Percentiles rank a stretch among this genome's conserved stretches.
phyloP scores from a whole-genome alignment of 2,113 vertebrate species.

The Rhipidura dahli region DNA sequence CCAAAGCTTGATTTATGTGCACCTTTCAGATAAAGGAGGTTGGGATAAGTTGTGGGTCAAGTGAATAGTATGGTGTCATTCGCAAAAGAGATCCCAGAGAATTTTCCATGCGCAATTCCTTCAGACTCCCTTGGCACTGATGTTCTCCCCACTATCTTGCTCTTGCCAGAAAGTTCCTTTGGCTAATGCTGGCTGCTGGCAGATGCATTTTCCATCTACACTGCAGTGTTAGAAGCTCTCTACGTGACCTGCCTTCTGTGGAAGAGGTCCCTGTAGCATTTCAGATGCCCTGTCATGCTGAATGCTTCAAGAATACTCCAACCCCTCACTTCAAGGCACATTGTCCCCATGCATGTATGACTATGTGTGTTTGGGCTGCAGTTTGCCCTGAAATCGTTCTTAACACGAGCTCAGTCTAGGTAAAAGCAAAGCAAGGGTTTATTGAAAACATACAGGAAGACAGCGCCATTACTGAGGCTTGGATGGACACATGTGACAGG shows the following conservation, averaged over 20 bases:
- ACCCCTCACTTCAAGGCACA: background rate
- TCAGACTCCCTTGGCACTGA: conserved; percentile 9
- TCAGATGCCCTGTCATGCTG: background rate
- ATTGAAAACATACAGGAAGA: background rate
- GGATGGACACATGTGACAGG: background rate
- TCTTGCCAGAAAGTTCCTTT: conserved; percentile 24
- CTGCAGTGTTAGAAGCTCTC: background rate
- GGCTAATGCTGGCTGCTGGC: background rate
- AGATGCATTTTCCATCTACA: conserved; percentile 30
- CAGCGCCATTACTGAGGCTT: accelerated
- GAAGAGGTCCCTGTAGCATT: background rate
- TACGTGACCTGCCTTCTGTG: background rate
- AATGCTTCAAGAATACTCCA: background rate
- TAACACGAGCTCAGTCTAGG: background rate
- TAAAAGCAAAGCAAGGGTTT: background rate
- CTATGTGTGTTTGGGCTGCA: background rate
- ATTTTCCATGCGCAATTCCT: conserved; percentile 1
- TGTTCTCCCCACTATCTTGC: background rate
- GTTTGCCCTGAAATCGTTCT: background rate
- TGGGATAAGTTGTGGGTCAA: background rate
- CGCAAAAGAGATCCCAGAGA: background rate
- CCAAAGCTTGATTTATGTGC: background rate
- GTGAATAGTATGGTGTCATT: background rate
- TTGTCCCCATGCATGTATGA: background rate
- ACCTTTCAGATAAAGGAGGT: conserved; percentile 4